Evolutionary conservation across 2,797 vertebrate genomes (phyloP).

Genomic region (Pangasius macronema): DNA sequence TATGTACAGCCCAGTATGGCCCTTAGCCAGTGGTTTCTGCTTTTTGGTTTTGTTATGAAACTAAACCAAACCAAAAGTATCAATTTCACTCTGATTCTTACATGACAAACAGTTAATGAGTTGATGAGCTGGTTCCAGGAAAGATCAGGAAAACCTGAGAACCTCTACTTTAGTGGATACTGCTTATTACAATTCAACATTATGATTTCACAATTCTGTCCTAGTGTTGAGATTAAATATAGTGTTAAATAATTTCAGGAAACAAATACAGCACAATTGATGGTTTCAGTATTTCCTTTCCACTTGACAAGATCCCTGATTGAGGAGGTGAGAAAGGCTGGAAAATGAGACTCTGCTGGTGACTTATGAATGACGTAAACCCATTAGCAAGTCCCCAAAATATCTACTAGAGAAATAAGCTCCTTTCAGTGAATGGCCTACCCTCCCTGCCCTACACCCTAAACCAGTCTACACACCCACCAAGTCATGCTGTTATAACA

Average conservation of each 20-base stretch:
- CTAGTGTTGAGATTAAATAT: not conserved
- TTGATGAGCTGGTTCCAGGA: not conserved
- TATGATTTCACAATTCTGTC: not conserved
- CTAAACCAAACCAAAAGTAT: conserved; percentile 9
- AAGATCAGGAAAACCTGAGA: not conserved
- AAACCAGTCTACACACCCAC: conserved; percentile 33
- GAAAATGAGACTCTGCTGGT: conserved; percentile 64
- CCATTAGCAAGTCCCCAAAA: conserved; percentile 68
- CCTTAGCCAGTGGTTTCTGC: not conserved
- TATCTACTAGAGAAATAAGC: conserved; percentile 40
- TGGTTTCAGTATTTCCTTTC: conserved; percentile 47
- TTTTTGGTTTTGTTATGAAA: not conserved
- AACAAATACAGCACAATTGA: conserved; percentile 1
- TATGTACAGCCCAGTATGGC: not conserved
- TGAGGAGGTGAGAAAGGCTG: conserved; percentile 67
- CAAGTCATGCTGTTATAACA: conserved; percentile 53
- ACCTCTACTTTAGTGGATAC: not conserved
- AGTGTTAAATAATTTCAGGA: not conserved
- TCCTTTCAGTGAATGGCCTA: conserved; percentile 36
- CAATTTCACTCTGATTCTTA: not conserved
- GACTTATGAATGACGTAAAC: conserved; percentile 61
- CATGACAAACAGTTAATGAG: not conserved
- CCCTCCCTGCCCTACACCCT: conserved; percentile 21
- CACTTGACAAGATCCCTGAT: conserved; percentile 56
- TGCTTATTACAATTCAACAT: not conserved